Evolutionary conservation across 2,113 vertebrate species (phyloP).

Genomic region (Sceloporus tristichus): DNA sequence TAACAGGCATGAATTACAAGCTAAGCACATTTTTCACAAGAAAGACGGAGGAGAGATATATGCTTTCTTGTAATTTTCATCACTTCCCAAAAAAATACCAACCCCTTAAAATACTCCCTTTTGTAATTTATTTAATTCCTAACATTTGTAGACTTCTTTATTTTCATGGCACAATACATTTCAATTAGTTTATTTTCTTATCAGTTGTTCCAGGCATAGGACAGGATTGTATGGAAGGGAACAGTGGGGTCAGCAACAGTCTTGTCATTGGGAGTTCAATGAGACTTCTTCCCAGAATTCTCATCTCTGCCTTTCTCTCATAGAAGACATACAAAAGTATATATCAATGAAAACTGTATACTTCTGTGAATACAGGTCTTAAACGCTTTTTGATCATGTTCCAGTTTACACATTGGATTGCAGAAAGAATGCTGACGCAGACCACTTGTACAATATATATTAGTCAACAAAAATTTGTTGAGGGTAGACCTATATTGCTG

Average conservation of each 20-base stretch:
- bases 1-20: constrained; percentile 44
- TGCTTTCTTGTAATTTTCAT: constrained; percentile 43
- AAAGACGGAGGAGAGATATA: constrained; percentile 57
- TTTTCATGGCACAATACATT: not conserved
- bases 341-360: too few species aligned
- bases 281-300: not conserved
- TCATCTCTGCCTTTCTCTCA: not conserved
- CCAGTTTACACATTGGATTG: too few species aligned
- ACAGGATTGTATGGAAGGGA: not conserved
- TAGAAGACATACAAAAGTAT: too few species aligned
- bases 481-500: too few species aligned
- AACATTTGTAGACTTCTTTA: not conserved
- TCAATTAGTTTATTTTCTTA: not conserved
- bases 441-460: too few species aligned
- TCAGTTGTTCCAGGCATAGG: not conserved
- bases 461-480: too few species aligned
- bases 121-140: not conserved
- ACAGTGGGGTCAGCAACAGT: too few species aligned
- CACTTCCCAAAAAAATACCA: constrained; percentile 1
- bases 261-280: not conserved
- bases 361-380: too few species aligned
- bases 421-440: too few species aligned
- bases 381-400: too few species aligned
- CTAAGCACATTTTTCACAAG: constrained; percentile 20
- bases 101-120: not conserved